Conservation (phyloP, 2,888 invertebrate species). For the Nephrotoma appendiculata region DNA sequence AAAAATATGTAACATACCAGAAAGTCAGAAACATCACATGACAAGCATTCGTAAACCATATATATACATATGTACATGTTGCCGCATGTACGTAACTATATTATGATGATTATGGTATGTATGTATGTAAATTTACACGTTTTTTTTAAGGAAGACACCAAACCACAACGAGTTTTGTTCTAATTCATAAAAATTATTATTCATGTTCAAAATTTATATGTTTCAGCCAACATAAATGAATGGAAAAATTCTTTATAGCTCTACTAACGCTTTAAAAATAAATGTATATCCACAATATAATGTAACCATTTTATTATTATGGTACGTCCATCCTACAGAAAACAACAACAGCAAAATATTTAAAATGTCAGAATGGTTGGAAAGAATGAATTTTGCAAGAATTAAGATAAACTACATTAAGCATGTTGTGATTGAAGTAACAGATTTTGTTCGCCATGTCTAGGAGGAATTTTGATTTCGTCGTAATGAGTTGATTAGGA, state of each 20-base stretch:
- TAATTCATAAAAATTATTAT: background rate
- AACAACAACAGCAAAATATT: background rate
- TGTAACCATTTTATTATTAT: background rate
- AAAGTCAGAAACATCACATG: background rate
- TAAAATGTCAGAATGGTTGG: background rate
- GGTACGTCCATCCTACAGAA: background rate
- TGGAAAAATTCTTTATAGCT: background rate
- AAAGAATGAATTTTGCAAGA: background rate
- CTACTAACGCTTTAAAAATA: background rate
- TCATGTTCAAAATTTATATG: background rate
- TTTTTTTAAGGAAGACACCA: background rate
- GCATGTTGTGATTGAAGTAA: background rate
- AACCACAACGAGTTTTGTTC: background rate
- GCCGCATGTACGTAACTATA: background rate
- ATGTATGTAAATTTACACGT: background rate
- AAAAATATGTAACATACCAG: background rate
- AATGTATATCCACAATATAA: background rate
- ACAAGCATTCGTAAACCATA: background rate
- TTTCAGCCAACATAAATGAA: background rate
- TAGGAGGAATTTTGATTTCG: background rate
- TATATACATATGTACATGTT: background rate
- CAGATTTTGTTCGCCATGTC: background rate
- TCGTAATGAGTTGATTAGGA: background rate
- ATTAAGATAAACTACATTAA: background rate
- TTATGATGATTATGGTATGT: background rate